These are phyloP conservation scores for Crypturellus undulatus DNA, from an alignment of 2,113 vertebrate species.

Conservation along the genomic window DNA sequence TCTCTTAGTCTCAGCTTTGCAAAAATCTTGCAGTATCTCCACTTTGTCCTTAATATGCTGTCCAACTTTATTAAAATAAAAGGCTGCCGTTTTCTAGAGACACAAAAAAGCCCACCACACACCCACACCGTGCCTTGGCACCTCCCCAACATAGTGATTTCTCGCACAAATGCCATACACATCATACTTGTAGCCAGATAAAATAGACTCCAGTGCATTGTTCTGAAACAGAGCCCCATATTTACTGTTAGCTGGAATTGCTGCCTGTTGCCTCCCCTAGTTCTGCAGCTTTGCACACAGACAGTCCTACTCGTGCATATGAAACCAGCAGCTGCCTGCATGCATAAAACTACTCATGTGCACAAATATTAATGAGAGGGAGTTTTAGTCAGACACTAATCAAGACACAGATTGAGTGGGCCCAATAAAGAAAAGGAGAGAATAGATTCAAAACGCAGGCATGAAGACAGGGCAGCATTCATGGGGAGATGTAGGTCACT, in stretches of 20 bases:
- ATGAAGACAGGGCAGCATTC: constrained; percentile 11
- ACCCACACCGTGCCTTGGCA: neutral
- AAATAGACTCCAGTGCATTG: neutral
- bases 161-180: neutral
- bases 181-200: neutral
- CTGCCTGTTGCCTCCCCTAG: neutral
- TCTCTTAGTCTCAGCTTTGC: neutral
- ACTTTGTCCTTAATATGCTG: neutral
- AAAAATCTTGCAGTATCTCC: neutral
- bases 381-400: constrained; percentile 7
- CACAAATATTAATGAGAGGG: neutral
- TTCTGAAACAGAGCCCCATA: neutral
- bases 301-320: neutral
- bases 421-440: neutral
- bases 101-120: too few relatives aligned
- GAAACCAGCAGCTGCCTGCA: neutral
- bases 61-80: neutral
- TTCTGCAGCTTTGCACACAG: neutral
- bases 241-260: neutral
- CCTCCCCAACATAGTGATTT: neutral
- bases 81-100: neutral
- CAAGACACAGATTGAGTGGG: neutral
- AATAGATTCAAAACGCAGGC: neutral
- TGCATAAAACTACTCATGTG: neutral
- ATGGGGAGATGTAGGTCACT: constrained; percentile 53